Conservation (phyloP, 2,113 vertebrate species). For the Gila orcuttii region DNA sequence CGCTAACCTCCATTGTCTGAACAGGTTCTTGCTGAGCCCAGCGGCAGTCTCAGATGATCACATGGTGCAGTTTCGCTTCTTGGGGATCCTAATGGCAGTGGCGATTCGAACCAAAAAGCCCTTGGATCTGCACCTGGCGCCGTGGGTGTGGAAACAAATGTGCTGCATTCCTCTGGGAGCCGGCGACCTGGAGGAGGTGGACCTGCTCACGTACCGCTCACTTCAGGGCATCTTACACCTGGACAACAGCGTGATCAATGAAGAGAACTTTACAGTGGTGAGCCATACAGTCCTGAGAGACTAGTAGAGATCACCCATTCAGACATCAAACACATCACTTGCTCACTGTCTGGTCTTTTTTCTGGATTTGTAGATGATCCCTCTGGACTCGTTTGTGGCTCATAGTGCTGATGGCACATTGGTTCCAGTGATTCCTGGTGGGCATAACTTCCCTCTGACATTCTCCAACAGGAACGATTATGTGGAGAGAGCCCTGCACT, state of each 20-base stretch:
- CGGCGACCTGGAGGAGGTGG: slow-evolving; percentile 80
- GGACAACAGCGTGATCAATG: slow-evolving; percentile 80
- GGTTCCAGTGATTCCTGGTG: slow-evolving; percentile 78
- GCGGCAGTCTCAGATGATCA: slow-evolving; percentile 74
- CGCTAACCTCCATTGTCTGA: not conserved
- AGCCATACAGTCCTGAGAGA: not conserved
- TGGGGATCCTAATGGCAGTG: slow-evolving; percentile 83
- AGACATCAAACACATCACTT: not conserved
- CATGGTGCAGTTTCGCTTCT: slow-evolving; percentile 79
- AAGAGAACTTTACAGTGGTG: slow-evolving; percentile 83
- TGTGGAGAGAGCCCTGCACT: slow-evolving; percentile 77
- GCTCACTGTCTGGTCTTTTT: not conserved
- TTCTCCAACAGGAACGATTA: slow-evolving; percentile 79
- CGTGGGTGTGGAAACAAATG: slow-evolving; percentile 83
- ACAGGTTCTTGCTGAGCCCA: slow-evolving; percentile 80
- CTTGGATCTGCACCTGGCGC: slow-evolving; percentile 80
- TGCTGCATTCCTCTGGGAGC: slow-evolving; percentile 77
- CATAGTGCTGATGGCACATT: slow-evolving; percentile 79
- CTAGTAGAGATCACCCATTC: not conserved
- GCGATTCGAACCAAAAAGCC: slow-evolving; percentile 83
- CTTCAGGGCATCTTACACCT: slow-evolving; percentile 80
- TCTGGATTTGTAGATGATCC: slow-evolving; percentile 75
- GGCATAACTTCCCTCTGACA: slow-evolving; percentile 76
- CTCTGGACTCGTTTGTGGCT: slow-evolving; percentile 79
- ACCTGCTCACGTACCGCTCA: slow-evolving; percentile 78